Base-by-base conservation (phyloP, 1,140 invertebrate genomes). In the Drosophila varians region DNA sequence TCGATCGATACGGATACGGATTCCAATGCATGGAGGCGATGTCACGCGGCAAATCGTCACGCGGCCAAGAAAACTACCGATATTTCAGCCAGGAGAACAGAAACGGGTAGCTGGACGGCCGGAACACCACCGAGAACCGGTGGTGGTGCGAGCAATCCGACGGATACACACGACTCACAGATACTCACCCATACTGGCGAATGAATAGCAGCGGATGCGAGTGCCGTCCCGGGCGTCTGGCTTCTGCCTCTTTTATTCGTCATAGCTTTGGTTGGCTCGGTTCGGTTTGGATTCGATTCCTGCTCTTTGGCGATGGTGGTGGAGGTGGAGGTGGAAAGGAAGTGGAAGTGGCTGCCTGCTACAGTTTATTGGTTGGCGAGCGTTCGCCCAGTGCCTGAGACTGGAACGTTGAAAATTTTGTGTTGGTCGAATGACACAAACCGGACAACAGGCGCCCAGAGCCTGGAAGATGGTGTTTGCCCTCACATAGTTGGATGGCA, bases 391-490 rank as follows among this genome's bases (percentile, higher is more conserved):
- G 73, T 84, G 75, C 55, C 56, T 51, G 51, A 65, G 55, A 51
- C 56, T 62, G 65, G 74, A 90, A 90, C 83, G 86, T 87, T 87
- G 80, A 90, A 90, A 90, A 90, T 73, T 86, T 90, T 87, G 89
- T 90, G 84, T 89, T 90, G 78, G 89, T 90, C 89, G 89, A 90
- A 90, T 90, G 73, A 64, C 71, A 87, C 73, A 89, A 89, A 89
- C 82, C 71, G 74, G 66, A 26, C 52, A 90, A 19, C 65, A 90
- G 89, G 89, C 84, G 80, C 86, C 5, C 89, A 90, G 70, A 5
- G 66, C n/a, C 36, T 0, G 0, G 0, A 2, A 61, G 54, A 66
- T 58, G 71, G 83, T 80, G 80, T 55, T 69, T 65, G 84, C 77
- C 69, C 83, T 90, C 89, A 71, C 78, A 87, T 86, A 90, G 89